phyloP scores from a whole-genome alignment of 2,888 invertebrate species.

The Apoda limacodes region DNA sequence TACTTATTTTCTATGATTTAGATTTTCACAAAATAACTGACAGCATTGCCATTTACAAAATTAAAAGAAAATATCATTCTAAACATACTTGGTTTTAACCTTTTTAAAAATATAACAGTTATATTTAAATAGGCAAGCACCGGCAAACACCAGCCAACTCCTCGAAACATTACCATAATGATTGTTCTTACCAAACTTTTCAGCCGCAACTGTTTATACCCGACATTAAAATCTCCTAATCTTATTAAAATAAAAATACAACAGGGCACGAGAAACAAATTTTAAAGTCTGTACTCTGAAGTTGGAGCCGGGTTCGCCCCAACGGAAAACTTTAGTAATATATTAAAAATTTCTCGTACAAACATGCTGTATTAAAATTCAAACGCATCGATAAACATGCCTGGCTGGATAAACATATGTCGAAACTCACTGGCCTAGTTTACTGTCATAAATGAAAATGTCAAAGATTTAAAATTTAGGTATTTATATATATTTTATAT shows the following conservation, averaged over 20 bases:
- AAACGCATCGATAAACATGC: conserved; percentile 33
- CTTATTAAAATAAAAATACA: conserved; percentile 41
- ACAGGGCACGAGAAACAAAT: conserved; percentile 34
- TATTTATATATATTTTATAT: too few relatives aligned
- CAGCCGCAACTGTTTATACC: conserved; percentile 34
- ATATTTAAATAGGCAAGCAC: too few relatives aligned
- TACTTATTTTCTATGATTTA: too few relatives aligned
- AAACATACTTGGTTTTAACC: too few relatives aligned
- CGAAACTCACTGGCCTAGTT: background rate
- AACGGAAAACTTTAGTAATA: conserved; percentile 45
- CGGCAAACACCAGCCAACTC: too few relatives aligned
- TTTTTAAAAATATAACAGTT: too few relatives aligned
- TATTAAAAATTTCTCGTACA: conserved; percentile 45
- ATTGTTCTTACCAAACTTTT: too few relatives aligned
- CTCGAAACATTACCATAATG: too few relatives aligned
- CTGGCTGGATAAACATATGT: conserved; percentile 25
- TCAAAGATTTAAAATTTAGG: too few relatives aligned
- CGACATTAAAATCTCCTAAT: conserved; percentile 34
- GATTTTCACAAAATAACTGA: too few relatives aligned
- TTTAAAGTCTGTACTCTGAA: conserved; percentile 34
- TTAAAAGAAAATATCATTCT: too few relatives aligned
- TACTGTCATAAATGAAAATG: background rate
- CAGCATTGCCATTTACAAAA: too few relatives aligned
- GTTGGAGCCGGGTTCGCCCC: conserved; percentile 27
- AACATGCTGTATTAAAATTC: conserved; percentile 37